Conservation (phyloP, 2,113 vertebrate species). For the Malurus melanocephalus region DNA sequence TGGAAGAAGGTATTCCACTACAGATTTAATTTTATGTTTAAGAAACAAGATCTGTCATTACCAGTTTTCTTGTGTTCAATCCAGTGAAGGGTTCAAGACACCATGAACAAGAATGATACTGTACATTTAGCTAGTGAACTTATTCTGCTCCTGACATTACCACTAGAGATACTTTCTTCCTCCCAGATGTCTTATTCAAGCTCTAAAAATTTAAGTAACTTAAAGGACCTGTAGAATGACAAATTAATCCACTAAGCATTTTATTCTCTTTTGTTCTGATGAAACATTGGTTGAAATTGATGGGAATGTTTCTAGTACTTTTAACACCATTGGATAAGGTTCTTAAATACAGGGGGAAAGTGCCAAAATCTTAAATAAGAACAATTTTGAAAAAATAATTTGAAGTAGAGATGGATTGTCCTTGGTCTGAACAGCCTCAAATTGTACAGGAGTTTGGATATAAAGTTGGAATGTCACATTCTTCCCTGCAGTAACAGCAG, state of each 20-base stretch:
- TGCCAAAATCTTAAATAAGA: not conserved
- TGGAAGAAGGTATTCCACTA: not conserved
- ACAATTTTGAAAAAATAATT: not conserved
- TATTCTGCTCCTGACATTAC: not conserved
- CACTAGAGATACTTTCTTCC: not conserved
- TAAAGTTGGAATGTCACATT: not conserved
- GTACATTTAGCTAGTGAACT: not conserved
- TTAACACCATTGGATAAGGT: not conserved
- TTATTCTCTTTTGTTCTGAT: not conserved
- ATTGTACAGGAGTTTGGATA: not conserved
- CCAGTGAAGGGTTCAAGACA: not conserved
- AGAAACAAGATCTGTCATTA: not conserved
- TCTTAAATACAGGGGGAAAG: not conserved
- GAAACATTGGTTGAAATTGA: not conserved
- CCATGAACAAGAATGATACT: not conserved
- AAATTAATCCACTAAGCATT: not conserved
- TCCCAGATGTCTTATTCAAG: not conserved
- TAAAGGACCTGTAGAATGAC: not conserved
- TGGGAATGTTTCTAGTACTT: not conserved
- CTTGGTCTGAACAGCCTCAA: not conserved
- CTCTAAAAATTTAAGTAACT: not conserved
- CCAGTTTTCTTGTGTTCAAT: not conserved
- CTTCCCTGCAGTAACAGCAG: not conserved
- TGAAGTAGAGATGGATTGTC: not conserved
- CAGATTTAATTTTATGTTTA: not conserved